phyloP scores from a whole-genome alignment of 1,140 invertebrate genomes.

The Diabrotica undecimpunctata region DNA sequence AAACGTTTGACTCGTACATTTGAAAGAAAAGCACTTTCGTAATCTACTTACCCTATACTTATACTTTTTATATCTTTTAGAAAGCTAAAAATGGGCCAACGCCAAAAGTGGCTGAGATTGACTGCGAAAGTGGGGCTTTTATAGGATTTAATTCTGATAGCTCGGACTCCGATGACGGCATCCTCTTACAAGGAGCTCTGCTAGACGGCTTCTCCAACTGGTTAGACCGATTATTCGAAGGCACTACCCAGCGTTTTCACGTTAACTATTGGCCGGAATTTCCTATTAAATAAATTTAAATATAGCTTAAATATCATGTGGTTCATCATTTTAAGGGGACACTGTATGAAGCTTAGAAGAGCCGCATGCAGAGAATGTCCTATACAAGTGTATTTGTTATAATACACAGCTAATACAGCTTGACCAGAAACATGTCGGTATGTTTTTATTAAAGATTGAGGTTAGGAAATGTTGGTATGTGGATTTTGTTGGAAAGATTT shows the following conservation, averaged over 20 bases:
- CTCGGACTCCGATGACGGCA: constrained; percentile 60
- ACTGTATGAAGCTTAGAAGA: background rate
- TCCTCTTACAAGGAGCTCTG: constrained; percentile 57
- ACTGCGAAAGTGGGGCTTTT: constrained; percentile 74
- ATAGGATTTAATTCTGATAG: constrained; percentile 73
- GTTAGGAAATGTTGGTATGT: background rate
- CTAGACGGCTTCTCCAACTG: constrained; percentile 92
- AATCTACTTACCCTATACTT: no score
- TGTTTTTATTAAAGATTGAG: background rate
- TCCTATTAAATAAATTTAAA: constrained; percentile 44
- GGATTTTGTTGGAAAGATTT: constrained; percentile 2
- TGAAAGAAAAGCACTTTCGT: no score
- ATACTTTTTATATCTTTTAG: background rate
- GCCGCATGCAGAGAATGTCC: background rate
- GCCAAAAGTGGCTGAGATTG: constrained; percentile 44
- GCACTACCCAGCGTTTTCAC: constrained; percentile 89
- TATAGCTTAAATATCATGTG: background rate
- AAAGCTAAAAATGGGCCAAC: background rate
- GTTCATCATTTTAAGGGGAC: constrained; percentile 2
- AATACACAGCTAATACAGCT: background rate
- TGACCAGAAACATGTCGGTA: background rate
- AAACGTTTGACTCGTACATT: no score
- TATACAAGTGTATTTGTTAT: background rate
- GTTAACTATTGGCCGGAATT: constrained; percentile 95
- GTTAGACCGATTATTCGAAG: constrained; percentile 94